Conservation (phyloP, 2,797 vertebrate genomes). For the Orestias chungarensis region DNA sequence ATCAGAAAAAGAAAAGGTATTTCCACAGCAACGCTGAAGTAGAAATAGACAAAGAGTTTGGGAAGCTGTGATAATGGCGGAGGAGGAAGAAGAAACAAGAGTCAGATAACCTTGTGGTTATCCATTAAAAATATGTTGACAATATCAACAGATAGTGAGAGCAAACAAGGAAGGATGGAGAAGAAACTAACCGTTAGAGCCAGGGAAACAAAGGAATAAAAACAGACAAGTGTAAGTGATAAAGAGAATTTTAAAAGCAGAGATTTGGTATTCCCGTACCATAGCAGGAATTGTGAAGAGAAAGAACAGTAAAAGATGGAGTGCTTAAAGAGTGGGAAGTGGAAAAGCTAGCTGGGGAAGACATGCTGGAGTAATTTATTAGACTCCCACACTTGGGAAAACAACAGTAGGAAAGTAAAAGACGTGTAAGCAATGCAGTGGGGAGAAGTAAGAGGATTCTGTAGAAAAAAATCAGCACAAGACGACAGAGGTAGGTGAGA, state of each 20-base stretch:
- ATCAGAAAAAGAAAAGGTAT: conserved; percentile 62
- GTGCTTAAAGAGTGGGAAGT: conserved; percentile 42
- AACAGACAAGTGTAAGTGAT: conserved; percentile 44
- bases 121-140: conserved; percentile 67
- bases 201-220: conserved; percentile 29
- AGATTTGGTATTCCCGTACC: conserved; percentile 54
- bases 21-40: conserved; percentile 53
- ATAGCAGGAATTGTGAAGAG: conserved; percentile 62
- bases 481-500: conserved; percentile 16
- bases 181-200: conserved; percentile 18
- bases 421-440: conserved; percentile 42
- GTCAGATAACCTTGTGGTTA: conserved; percentile 65
- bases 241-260: conserved; percentile 44
- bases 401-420: conserved; percentile 42
- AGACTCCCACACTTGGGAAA: conserved; percentile 50
- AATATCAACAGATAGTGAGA: conserved; percentile 62
- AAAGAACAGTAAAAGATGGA: conserved; percentile 26
- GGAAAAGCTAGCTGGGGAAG: conserved; percentile 37
- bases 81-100: conserved; percentile 52
- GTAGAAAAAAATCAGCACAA: conserved; percentile 17
- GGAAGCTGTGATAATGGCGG: conserved; percentile 53
- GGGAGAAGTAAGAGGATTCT: background rate
- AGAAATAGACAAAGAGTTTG: conserved; percentile 46
- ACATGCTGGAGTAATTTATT: conserved; percentile 52
- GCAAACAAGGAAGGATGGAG: conserved; percentile 22